Conservation (phyloP, 2,888 invertebrate species). For the Diadegma fenestrale region DNA sequence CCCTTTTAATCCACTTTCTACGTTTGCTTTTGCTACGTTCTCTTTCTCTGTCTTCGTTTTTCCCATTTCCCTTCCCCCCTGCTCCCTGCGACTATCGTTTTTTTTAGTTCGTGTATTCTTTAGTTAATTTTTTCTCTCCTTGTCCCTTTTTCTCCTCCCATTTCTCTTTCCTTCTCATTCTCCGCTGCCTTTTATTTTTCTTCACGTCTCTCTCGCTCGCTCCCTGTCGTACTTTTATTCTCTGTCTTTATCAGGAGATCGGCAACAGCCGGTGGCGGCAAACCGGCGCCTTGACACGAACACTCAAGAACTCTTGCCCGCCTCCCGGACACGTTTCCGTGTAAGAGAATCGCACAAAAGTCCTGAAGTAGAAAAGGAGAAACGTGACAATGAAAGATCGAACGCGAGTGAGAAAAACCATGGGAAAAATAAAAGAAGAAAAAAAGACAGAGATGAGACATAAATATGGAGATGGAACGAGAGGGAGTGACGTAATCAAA, state of each 20-base stretch:
- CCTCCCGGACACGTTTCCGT: constrained; percentile 36
- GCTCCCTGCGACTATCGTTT: neutral
- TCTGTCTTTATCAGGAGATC: constrained; percentile 34
- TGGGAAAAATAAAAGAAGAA: constrained; percentile 41
- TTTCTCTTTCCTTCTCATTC: neutral
- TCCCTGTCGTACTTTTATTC: neutral
- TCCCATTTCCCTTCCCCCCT: neutral
- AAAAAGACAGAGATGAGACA: constrained; percentile 57
- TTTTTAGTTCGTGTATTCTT: neutral
- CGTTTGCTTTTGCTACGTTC: neutral
- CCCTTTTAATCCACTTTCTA: neutral
- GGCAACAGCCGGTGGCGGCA: constrained; percentile 63
- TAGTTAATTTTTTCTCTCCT: neutral
- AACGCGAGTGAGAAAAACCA: constrained; percentile 57
- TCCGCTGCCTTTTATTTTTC: neutral
- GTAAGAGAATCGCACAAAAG: constrained; percentile 22
- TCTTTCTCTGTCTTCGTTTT: neutral
- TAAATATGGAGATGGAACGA: constrained; percentile 41
- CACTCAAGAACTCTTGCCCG: constrained; percentile 17
- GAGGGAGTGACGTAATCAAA: constrained; percentile 69
- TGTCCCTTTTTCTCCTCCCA: neutral
- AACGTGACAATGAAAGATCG: constrained; percentile 51
- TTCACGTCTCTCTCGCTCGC: neutral
- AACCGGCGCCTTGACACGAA: constrained; percentile 62
- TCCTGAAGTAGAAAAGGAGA: constrained; percentile 31